Percentiles rank a stretch among this genome's conserved stretches.
These are phyloP conservation scores for Colaptes auratus DNA, from an alignment of 2,113 vertebrate species.

Conservation along the genomic window DNA sequence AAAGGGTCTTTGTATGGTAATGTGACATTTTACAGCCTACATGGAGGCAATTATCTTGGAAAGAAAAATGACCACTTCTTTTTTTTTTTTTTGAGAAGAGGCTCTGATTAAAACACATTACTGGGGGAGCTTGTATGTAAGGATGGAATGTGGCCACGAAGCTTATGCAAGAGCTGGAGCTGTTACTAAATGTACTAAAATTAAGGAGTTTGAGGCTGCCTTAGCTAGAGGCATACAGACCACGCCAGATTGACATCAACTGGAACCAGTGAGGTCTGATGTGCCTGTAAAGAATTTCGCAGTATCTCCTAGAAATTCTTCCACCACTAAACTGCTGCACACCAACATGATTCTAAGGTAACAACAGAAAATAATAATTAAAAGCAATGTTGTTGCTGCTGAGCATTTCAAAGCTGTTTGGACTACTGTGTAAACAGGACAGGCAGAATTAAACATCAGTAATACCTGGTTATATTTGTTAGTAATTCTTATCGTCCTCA, in stretches of 20 bases:
- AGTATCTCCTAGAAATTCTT: neutral
- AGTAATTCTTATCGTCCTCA: neutral
- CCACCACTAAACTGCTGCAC: neutral
- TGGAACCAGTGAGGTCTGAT: neutral
- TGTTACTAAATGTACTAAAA: neutral
- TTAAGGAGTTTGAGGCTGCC: neutral
- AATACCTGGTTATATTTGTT: neutral
- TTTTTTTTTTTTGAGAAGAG: neutral
- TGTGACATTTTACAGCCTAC: constrained; percentile 65
- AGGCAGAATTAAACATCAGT: neutral
- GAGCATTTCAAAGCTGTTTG: neutral
- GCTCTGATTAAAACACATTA: constrained; percentile 33
- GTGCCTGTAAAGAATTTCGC: neutral
- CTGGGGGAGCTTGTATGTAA: neutral
- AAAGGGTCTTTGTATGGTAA: constrained; percentile 69
- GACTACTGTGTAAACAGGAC: neutral
- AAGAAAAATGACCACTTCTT: constrained; percentile 22
- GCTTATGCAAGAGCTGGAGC: neutral
- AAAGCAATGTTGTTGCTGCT: neutral
- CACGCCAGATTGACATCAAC: neutral
- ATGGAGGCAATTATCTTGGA: constrained; percentile 45
- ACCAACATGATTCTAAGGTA: neutral
- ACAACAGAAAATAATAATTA: neutral
- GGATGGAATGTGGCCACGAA: neutral
- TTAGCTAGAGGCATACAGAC: neutral